These are phyloP conservation scores for Pantherophis vulpinus DNA, from an alignment of 2,797 vertebrate species.

Conservation along the genomic window DNA sequence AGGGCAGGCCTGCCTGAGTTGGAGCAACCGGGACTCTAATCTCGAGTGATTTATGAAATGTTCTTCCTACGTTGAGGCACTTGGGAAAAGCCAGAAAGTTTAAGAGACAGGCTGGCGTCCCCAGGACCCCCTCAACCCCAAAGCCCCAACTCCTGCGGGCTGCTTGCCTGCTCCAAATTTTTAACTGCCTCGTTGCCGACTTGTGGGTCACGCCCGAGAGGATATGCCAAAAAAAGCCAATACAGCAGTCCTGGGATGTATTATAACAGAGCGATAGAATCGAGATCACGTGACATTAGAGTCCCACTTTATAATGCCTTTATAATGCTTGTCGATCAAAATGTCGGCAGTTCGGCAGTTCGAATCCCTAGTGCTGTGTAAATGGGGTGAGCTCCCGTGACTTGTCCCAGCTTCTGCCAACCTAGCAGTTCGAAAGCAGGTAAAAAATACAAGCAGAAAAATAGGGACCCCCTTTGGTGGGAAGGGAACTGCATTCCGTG, in stretches of 20 bases:
- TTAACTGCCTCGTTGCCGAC: constrained; percentile 75
- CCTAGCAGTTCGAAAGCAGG: too few species aligned
- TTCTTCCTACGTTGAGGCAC: constrained; percentile 87
- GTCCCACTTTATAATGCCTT: too few species aligned
- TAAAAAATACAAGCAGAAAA: too few species aligned
- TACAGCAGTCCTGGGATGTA: background rate
- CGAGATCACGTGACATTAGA: background rate
- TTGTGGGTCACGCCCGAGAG: constrained; percentile 53
- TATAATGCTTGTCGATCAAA: too few species aligned
- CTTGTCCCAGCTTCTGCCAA: too few species aligned
- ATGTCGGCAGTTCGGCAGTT: too few species aligned
- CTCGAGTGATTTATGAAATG: constrained; percentile 97
- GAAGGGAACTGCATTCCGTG: too few species aligned
- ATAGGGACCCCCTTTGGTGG: too few species aligned
- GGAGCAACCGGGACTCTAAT: constrained; percentile 95
- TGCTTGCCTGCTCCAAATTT: constrained; percentile 70
- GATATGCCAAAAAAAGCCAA: background rate
- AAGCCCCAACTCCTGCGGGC: constrained; percentile 80
- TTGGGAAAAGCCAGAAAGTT: constrained; percentile 89
- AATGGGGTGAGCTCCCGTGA: too few species aligned
- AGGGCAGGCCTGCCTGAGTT: constrained; percentile 85
- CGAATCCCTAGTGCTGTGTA: too few species aligned
- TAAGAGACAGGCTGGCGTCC: constrained; percentile 97
- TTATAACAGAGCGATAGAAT: background rate
- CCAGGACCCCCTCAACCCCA: constrained; percentile 65